Evolutionary conservation across 1,140 invertebrate genomes (phyloP).

Genomic region (honey bee (Apis mellifera)): DNA sequence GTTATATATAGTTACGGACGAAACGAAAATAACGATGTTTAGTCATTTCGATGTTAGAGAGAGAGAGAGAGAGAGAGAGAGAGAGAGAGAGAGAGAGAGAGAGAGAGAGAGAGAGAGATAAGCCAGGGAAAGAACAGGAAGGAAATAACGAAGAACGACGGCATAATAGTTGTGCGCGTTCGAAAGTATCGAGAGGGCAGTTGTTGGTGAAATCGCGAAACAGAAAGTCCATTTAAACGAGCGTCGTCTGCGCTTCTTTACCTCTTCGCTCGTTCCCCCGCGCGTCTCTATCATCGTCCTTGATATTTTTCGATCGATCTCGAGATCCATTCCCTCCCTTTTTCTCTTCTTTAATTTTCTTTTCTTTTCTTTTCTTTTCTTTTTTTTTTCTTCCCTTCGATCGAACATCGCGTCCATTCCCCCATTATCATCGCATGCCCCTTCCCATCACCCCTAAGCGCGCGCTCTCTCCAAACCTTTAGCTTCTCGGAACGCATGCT

Average conservation of each 20-base stretch:
- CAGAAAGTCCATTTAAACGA: no score
- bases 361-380: not conserved
- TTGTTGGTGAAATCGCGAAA: not conserved
- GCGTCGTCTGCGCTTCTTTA: not conserved
- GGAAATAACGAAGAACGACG: constrained; percentile 9
- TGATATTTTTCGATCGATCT: not conserved
- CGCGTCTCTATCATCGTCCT: not conserved
- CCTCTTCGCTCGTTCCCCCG: not conserved
- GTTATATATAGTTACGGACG: constrained; percentile 29
- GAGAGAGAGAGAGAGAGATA: no score
- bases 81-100: no score
- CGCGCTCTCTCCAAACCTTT: constrained; percentile 62
- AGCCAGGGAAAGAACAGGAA: not conserved
- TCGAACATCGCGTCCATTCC: not conserved
- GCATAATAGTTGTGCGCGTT: not conserved
- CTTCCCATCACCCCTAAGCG: not conserved
- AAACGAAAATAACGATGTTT: not conserved
- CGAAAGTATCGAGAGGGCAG: not conserved
- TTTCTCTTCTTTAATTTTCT: not conserved
- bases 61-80: not conserved
- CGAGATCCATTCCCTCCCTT: not conserved
- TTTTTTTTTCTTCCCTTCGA: not conserved
- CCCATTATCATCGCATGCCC: not conserved
- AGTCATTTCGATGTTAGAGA: not conserved
- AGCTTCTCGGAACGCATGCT: constrained; percentile 75